A percentile compares a stretch with the other conserved stretches of the same genome.
Evolutionary conservation across 2,888 invertebrate genomes (phyloP).

Genomic region (Stenotaenia linearis): DNA sequence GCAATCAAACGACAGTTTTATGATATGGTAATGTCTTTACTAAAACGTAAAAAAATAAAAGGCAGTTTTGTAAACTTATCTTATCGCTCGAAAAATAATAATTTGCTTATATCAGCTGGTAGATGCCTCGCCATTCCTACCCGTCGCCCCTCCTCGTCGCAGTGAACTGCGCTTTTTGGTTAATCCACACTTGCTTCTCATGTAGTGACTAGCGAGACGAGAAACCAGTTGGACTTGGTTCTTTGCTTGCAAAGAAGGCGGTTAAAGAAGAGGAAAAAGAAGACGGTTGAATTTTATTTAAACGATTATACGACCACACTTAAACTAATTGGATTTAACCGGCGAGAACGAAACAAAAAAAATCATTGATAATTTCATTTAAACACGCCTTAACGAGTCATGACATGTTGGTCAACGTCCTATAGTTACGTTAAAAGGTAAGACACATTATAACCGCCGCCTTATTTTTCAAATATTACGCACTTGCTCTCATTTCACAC

Average conservation of each 20-base stretch:
- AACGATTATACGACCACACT: neutral
- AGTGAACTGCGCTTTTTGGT: neutral
- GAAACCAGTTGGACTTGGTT: neutral
- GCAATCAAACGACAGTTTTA: neutral
- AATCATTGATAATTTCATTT: neutral
- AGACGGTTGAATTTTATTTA: neutral
- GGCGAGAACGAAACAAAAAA: neutral
- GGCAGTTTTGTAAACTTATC: neutral
- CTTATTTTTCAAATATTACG: too few species aligned
- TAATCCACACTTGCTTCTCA: constrained; percentile 1
- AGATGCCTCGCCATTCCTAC: neutral
- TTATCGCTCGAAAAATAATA: neutral
- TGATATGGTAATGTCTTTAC: neutral
- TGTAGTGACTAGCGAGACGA: neutral
- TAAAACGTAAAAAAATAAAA: neutral
- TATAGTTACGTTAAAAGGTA: neutral
- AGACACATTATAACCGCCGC: too few species aligned
- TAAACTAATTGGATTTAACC: neutral
- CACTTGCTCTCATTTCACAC: neutral
- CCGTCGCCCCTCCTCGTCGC: neutral
- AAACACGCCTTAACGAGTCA: neutral
- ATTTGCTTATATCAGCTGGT: neutral
- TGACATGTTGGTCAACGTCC: neutral
- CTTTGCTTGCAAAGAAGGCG: neutral
- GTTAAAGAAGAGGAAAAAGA: neutral